Evolutionary conservation across 2,113 vertebrate species (phyloP).

Genomic region (Canis aureus): DNA sequence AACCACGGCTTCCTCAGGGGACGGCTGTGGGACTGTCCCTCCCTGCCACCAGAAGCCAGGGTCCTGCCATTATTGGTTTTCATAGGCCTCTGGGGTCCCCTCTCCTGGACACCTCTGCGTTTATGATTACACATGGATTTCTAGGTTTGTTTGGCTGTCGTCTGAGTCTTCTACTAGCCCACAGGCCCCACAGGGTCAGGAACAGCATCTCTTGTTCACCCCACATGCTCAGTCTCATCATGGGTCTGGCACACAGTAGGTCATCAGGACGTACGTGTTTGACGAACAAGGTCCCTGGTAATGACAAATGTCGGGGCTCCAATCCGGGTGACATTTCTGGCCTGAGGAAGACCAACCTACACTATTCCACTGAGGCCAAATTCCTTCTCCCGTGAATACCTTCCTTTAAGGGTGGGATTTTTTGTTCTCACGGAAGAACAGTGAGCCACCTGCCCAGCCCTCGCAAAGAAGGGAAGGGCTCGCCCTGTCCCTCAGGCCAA

Average conservation of each 20-base stretch:
- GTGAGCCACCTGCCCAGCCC: too few species aligned
- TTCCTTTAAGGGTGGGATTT: neutral
- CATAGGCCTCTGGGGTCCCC: neutral
- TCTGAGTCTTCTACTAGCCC: neutral
- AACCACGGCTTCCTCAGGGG: neutral
- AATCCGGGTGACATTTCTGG: neutral
- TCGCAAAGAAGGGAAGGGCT: neutral
- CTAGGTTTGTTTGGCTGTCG: neutral
- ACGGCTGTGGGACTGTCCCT: neutral
- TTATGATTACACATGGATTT: neutral
- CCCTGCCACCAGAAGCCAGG: neutral
- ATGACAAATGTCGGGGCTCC: neutral
- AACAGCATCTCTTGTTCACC: neutral
- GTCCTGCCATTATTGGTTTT: neutral
- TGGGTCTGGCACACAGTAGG: accelerated
- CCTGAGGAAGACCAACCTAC: neutral
- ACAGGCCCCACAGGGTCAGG: neutral
- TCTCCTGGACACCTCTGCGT: accelerated
- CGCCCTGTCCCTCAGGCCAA: too few species aligned
- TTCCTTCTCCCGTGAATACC: neutral
- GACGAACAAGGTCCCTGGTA: neutral
- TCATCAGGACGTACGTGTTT: neutral
- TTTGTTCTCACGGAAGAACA: neutral
- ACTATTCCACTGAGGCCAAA: accelerated
- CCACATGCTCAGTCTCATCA: neutral